Base-by-base conservation (phyloP, 2,113 vertebrate genomes). In the Zeus faber region DNA sequence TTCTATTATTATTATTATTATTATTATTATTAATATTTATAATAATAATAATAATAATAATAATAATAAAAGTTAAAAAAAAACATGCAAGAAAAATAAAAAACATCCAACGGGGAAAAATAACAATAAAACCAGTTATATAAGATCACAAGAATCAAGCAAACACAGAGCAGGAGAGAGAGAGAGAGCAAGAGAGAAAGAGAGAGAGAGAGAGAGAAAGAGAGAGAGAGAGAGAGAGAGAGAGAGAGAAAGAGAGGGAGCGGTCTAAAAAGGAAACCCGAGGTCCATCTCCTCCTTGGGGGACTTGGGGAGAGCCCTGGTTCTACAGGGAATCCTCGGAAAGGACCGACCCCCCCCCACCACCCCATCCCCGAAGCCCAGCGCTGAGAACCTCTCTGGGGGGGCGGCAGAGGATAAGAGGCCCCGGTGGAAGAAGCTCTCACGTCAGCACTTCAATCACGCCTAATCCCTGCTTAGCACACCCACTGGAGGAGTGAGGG, bases 391-490 rank as follows among this genome's bases (percentile, higher is more conserved):
- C 76, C 80, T 86, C 82, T 85, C 82, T 78, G 67, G 78, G 80
- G 83, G 41, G 75, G 80, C 78, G 41, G 79, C 67, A 57, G 72
- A 73, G 82, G 82, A 86, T 86, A 81, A 82, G 64, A 80, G 74
- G 70, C 65, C 76, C 73, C 69, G 55, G 23, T 71, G 79, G 82
- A 84, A 80, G 82, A 79, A 83, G 84, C 79, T 79, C 72, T 80
- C 81, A 79, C 63, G 73, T 85, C 86, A 87, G 76, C 85, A 80
- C 81, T 89, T 85, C 83, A 89, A 87, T 87, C 85, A 83, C 40
- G 65, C 74, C 80, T 89, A 89, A 90, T 89, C 85, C 87, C 81
- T 70, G 76, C 83, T 90, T 88, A 89, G 77, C 85, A 81, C 82
- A 79, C 84, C 79, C 77, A 85, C 83, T 73, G 41, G 25, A 14